Percentiles rank a stretch among this genome's conserved stretches.
Conservation (phyloP, 2,113 vertebrate species). For the Varanus salvator region DNA sequence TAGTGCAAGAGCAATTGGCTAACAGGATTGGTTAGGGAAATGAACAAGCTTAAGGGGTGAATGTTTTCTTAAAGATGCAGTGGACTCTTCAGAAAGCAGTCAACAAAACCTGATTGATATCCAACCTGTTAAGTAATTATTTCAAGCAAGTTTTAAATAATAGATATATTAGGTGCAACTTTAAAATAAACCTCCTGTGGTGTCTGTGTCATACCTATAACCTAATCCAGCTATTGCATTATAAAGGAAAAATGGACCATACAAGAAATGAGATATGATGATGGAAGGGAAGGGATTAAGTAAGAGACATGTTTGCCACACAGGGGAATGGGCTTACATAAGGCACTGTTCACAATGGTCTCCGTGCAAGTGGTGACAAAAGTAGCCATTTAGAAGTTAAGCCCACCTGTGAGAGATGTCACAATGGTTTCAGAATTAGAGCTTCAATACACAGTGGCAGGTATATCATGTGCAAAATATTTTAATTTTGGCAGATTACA, state of each 20-base stretch:
- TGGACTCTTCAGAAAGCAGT: not conserved
- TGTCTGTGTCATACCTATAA: not conserved
- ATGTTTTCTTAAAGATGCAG: not conserved
- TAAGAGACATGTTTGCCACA: not conserved
- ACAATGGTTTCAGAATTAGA: not conserved
- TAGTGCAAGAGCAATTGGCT: not conserved
- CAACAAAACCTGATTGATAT: not conserved
- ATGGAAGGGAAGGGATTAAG: not conserved
- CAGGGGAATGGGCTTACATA: not conserved
- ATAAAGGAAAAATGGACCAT: not conserved
- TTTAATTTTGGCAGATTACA: not conserved
- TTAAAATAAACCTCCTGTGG: not conserved
- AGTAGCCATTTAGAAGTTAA: not conserved
- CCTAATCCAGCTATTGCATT: not conserved
- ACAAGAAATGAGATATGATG: not conserved
- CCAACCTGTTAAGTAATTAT: not conserved
- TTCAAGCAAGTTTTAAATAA: not conserved
- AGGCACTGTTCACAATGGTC: not conserved
- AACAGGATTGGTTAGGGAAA: no score
- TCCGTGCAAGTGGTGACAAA: not conserved
- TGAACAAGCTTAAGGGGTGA: not conserved
- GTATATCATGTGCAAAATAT: not conserved
- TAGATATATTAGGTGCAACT: not conserved
- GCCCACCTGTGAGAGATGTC: not conserved
- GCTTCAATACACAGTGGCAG: not conserved